Percentiles rank a stretch among this genome's conserved stretches.
Conservation (phyloP, 2,797 vertebrate species). For the Melanotaenia parkinsoni region DNA sequence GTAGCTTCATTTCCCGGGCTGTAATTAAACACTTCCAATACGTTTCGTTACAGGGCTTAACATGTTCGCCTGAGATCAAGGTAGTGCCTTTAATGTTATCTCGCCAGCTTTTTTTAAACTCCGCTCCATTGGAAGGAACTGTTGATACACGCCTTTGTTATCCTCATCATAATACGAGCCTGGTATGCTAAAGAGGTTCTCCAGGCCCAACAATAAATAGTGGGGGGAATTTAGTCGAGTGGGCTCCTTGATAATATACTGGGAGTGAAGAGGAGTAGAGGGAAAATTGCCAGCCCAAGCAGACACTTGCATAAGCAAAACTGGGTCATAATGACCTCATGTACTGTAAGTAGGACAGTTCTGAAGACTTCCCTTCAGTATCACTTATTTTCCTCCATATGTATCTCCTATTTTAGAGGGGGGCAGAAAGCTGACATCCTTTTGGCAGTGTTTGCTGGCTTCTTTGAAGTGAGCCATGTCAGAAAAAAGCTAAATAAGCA, state of each 20-base stretch:
- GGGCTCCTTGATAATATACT: conserved; percentile 71
- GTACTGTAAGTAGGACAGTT: conserved; percentile 84
- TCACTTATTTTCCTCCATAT: conserved; percentile 53
- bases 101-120: conserved; percentile 77
- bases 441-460: conserved; percentile 76
- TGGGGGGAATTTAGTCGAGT: conserved; percentile 74
- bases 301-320: conserved; percentile 82
- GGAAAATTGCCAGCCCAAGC: conserved; percentile 61
- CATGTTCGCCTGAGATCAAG: conserved; percentile 90
- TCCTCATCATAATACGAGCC: conserved; percentile 83
- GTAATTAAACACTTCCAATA: conserved; percentile 90
- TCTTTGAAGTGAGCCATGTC: conserved; percentile 83
- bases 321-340: conserved; percentile 86
- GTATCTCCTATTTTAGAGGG: conserved; percentile 65
- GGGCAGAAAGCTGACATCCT: conserved; percentile 78
- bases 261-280: conserved; percentile 50
- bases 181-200: conserved; percentile 82
- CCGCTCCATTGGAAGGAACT: conserved; percentile 85
- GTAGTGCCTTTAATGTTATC: conserved; percentile 90
- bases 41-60: conserved; percentile 90
- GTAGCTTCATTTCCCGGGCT: conserved; percentile 89
- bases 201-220: conserved; percentile 79
- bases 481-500: conserved; percentile 76
- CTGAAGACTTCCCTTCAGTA: conserved; percentile 72
- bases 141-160: conserved; percentile 86